Conservation (phyloP, 2,888 invertebrate species). For the Xestoiulus laeticollis region DNA sequence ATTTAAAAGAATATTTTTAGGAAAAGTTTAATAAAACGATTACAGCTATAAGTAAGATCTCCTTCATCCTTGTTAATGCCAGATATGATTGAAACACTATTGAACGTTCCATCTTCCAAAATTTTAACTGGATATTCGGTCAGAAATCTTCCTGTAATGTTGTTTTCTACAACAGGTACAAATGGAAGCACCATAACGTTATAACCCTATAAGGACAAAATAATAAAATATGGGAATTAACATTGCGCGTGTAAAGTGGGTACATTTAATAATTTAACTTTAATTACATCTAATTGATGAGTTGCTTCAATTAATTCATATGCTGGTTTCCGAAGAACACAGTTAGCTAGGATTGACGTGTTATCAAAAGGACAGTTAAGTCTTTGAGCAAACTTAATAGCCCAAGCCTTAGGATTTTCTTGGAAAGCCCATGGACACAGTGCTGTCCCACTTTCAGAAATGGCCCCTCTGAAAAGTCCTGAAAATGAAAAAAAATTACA, state of each 20-base stretch:
- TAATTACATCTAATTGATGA: constrained; percentile 50
- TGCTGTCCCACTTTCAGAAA: neutral
- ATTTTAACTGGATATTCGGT: neutral
- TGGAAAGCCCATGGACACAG: neutral
- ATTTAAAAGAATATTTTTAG: no score
- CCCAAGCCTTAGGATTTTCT: neutral
- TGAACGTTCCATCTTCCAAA: constrained; percentile 35
- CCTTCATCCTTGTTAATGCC: constrained; percentile 52
- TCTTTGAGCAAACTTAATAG: constrained; percentile 47
- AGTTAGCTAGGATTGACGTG: constrained; percentile 48
- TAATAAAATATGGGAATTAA: neutral
- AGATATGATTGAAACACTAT: constrained; percentile 47
- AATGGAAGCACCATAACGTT: neutral
- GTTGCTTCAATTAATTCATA: constrained; percentile 46
- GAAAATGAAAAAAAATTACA: no score
- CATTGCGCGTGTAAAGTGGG: no score
- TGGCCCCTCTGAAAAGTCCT: neutral
- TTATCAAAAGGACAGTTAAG: constrained; percentile 46
- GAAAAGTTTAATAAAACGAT: neutral
- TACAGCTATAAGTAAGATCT: constrained; percentile 31
- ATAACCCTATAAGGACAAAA: neutral
- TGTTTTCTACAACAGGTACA: constrained; percentile 47
- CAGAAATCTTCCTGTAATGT: constrained; percentile 38
- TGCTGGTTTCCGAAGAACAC: constrained; percentile 48
- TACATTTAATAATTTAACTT: neutral